phyloP scores from a whole-genome alignment of 2,797 vertebrate species.

The Apodemus agrarius region DNA sequence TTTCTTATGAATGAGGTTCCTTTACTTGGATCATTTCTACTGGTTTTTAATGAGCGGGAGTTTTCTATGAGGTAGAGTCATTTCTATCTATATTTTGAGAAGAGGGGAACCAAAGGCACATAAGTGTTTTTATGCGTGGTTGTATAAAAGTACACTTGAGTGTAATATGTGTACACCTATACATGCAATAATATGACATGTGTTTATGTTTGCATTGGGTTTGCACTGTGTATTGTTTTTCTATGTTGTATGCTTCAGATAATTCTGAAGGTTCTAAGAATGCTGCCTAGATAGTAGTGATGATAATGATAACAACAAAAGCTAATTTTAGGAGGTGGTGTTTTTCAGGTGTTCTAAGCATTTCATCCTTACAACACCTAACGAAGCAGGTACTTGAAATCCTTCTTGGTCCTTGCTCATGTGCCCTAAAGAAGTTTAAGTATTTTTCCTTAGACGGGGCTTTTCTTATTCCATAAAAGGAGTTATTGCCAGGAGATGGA shows the following conservation, averaged over 20 bases:
- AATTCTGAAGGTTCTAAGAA: background rate
- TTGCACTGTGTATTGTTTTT: background rate
- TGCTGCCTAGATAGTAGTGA: background rate
- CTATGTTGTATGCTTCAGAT: background rate
- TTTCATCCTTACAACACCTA: background rate
- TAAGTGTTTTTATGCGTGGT: background rate
- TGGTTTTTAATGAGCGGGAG: constrained; percentile 48
- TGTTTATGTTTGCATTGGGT: background rate
- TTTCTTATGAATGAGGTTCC: constrained; percentile 41
- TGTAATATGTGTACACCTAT: background rate
- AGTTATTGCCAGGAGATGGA: background rate
- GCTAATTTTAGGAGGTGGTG: constrained; percentile 1
- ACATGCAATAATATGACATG: background rate
- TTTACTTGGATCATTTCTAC: constrained; percentile 55
- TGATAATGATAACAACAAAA: background rate
- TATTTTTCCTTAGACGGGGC: background rate
- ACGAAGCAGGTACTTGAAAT: background rate
- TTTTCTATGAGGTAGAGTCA: constrained; percentile 29
- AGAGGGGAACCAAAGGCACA: background rate
- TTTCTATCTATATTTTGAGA: constrained; percentile 32
- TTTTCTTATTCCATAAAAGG: background rate
- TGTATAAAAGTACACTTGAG: background rate
- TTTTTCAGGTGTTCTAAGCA: constrained; percentile 13
- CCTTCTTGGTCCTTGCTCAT: background rate
- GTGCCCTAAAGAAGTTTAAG: background rate